Conservation (phyloP, 2,888 invertebrate genomes). For the Drosophila atripex region DNA sequence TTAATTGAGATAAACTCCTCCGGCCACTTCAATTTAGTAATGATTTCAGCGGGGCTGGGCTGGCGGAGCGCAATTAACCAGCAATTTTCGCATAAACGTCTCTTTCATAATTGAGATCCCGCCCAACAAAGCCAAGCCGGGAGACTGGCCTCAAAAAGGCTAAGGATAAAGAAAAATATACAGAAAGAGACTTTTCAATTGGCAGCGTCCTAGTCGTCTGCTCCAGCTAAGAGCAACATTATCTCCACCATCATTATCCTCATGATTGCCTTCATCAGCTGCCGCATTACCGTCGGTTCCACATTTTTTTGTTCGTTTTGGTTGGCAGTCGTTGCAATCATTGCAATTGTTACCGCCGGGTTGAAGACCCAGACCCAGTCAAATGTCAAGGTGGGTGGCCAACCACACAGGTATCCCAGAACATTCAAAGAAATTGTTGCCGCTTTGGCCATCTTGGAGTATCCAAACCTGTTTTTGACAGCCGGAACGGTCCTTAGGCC, state of each 20-base stretch:
- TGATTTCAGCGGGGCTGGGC: conserved; percentile 12
- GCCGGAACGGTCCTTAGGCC: conserved; percentile 57
- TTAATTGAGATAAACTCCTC: conserved; percentile 72
- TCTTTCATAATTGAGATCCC: conserved; percentile 64
- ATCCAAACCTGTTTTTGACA: not conserved
- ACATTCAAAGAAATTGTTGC: not conserved
- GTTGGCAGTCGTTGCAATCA: conserved; percentile 44
- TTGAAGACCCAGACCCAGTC: conserved; percentile 15
- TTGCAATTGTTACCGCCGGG: conserved; percentile 59
- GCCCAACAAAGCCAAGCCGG: conserved; percentile 24
- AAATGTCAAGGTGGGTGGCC: conserved; percentile 35
- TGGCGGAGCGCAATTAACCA: conserved; percentile 66
- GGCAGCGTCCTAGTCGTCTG: conserved; percentile 60
- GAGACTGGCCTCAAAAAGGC: conserved; percentile 48
- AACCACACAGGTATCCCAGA: not conserved
- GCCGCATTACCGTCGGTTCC: conserved; percentile 63
- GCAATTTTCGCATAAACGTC: conserved; percentile 78
- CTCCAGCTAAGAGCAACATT: conserved; percentile 37
- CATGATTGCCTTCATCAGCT: conserved; percentile 68
- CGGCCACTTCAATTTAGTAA: conserved; percentile 48
- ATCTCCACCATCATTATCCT: conserved; percentile 45
- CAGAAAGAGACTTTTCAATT: conserved; percentile 62
- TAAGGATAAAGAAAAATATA: conserved; percentile 29
- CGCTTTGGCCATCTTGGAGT: not conserved
- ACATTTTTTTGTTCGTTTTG: conserved; percentile 42